These are phyloP conservation scores for Marisa cornuarietis DNA, from an alignment of 1,140 invertebrate species.

Conservation along the genomic window DNA sequence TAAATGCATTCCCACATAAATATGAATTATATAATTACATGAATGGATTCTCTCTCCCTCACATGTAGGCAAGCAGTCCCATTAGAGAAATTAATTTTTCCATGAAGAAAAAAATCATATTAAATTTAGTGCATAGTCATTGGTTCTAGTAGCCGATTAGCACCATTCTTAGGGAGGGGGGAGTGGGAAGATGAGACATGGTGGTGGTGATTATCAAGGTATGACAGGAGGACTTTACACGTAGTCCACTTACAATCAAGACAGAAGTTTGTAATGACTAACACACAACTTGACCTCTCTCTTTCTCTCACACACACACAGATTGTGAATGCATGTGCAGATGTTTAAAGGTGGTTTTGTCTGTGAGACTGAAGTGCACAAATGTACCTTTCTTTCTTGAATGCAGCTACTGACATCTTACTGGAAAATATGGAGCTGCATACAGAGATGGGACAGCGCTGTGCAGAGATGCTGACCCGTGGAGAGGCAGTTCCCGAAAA, in stretches of 20 bases:
- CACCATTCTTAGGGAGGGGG: too few species aligned
- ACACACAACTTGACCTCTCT: neutral
- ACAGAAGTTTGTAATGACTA: too few species aligned
- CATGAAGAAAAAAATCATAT: too few species aligned
- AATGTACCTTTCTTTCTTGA: neutral
- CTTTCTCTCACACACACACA: neutral
- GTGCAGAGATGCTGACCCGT: constrained; percentile 56
- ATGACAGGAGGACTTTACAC: neutral
- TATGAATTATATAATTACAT: neutral
- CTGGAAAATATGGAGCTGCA: constrained; percentile 58
- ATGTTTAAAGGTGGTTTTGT: too few species aligned
- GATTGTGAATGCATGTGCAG: neutral
- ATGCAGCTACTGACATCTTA: constrained; percentile 61
- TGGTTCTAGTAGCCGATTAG: too few species aligned
- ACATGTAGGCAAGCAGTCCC: too few species aligned
- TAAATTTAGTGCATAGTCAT: too few species aligned
- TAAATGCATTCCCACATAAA: neutral
- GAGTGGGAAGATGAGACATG: too few species aligned
- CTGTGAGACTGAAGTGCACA: too few species aligned
- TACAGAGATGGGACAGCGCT: constrained; percentile 60
- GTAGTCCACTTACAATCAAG: neutral
- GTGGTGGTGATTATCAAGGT: too few species aligned
- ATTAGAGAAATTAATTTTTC: too few species aligned
- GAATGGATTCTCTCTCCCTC: neutral
- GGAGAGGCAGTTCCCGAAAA: constrained; percentile 64